Evolutionary conservation across 2,888 invertebrate species (phyloP).

Genomic region (Achlya flavicornis): DNA sequence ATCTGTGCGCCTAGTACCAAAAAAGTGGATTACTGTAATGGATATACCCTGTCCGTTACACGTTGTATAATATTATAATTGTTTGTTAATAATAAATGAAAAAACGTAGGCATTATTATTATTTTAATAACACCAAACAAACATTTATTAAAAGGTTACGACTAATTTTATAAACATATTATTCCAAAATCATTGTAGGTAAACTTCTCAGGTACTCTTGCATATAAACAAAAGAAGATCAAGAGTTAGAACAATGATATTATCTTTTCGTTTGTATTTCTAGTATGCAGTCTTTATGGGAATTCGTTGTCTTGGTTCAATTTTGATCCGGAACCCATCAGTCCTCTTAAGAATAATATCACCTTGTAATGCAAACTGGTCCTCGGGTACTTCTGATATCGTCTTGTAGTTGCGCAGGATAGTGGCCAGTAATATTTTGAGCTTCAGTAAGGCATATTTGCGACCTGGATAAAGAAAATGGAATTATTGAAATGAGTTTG

Average conservation of each 20-base stretch:
- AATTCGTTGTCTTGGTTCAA: slow-evolving; percentile 85
- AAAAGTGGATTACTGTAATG: too few species aligned
- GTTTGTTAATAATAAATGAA: too few species aligned
- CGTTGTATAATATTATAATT: too few species aligned
- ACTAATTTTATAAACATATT: not conserved
- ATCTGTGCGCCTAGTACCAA: too few species aligned
- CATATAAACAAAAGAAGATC: not conserved
- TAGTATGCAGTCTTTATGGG: slow-evolving; percentile 37
- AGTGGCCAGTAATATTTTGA: slow-evolving; percentile 89
- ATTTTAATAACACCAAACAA: not conserved
- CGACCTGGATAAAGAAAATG: slow-evolving; percentile 76
- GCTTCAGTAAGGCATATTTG: slow-evolving; percentile 90
- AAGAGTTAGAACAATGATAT: slow-evolving; percentile 1
- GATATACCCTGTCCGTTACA: too few species aligned
- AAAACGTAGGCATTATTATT: not conserved
- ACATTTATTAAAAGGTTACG: too few species aligned
- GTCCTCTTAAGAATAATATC: slow-evolving; percentile 90
- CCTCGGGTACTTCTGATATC: slow-evolving; percentile 85
- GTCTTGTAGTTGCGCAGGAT: slow-evolving; percentile 87
- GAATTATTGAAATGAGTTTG: not conserved
- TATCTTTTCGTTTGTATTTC: not conserved
- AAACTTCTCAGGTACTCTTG: too few species aligned
- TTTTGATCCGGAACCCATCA: slow-evolving; percentile 87
- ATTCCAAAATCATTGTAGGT: not conserved
- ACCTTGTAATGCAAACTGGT: slow-evolving; percentile 87